phyloP scores from a whole-genome alignment of 2,113 vertebrate genomes.

The Ibidorhyncha struthersii region DNA sequence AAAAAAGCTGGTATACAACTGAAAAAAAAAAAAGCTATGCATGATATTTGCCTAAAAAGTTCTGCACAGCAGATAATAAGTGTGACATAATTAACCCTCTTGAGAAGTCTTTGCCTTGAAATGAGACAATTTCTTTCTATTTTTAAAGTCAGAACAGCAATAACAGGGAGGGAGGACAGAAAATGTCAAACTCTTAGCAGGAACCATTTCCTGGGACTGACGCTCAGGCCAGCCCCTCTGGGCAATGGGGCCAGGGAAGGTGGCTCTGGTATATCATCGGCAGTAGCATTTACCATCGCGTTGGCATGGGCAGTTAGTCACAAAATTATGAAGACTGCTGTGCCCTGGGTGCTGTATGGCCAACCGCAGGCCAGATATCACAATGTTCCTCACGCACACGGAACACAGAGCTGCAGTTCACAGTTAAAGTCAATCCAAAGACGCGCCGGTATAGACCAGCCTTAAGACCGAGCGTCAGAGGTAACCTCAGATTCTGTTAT shows the following conservation, averaged over 20 bases:
- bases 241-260: rapidly evolving
- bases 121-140: conserved; percentile 13
- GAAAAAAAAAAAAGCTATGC: neutral
- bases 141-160: conserved; percentile 21
- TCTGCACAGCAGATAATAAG: conserved; percentile 3
- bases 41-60: neutral
- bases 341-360: neutral
- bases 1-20: neutral
- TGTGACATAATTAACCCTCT: conserved; percentile 37
- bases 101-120: conserved; percentile 27
- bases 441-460: neutral
- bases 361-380: neutral
- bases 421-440: neutral
- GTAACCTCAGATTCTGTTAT: rapidly evolving
- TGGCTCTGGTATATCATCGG: rapidly evolving
- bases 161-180: neutral
- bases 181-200: neutral
- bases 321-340: neutral
- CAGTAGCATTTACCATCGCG: neutral
- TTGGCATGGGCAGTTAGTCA: neutral
- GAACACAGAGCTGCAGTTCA: neutral
- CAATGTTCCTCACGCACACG: rapidly evolving
- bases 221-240: neutral
- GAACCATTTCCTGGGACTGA: neutral
- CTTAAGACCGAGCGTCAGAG: neutral